Evolutionary conservation across 2,888 invertebrate species (phyloP).

Genomic region (Coecobrya sp.): DNA sequence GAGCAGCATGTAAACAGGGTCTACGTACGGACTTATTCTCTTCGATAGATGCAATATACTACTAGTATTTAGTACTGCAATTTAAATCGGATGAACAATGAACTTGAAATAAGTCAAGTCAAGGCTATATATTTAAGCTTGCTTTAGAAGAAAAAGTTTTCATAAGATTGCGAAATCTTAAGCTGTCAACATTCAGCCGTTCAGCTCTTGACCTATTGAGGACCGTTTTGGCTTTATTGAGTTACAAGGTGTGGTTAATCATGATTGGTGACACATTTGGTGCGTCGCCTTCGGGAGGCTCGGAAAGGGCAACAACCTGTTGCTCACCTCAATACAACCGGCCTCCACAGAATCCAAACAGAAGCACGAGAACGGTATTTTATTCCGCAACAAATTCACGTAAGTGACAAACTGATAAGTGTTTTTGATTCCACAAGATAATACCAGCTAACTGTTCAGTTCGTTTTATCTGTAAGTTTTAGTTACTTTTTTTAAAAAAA

Average conservation of each 20-base stretch:
- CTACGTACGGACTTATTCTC: background rate
- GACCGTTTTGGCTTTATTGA: background rate
- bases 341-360: constrained; percentile 65
- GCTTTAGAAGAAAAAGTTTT: constrained; percentile 65
- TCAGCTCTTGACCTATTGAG: background rate
- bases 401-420: background rate
- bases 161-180: constrained; percentile 68
- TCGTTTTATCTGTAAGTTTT: too few relatives aligned
- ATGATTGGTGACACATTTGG: constrained; percentile 74
- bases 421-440: too few relatives aligned
- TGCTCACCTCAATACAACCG: constrained; percentile 68
- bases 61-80: background rate
- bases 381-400: constrained; percentile 73
- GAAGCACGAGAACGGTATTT: constrained; percentile 70
- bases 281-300: constrained; percentile 45
- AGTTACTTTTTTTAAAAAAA: background rate
- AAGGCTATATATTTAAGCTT: constrained; percentile 78
- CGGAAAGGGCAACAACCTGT: constrained; percentile 72
- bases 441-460: too few relatives aligned
- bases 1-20: background rate
- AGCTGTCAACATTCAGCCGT: constrained; percentile 44
- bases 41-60: background rate
- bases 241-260: background rate
- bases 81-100: constrained; percentile 65
- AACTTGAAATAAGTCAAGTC: constrained; percentile 76